Percentiles rank a stretch among this genome's conserved stretches.
Conservation (phyloP, 2,888 invertebrate genomes). For the Asteroscopus sphinx region DNA sequence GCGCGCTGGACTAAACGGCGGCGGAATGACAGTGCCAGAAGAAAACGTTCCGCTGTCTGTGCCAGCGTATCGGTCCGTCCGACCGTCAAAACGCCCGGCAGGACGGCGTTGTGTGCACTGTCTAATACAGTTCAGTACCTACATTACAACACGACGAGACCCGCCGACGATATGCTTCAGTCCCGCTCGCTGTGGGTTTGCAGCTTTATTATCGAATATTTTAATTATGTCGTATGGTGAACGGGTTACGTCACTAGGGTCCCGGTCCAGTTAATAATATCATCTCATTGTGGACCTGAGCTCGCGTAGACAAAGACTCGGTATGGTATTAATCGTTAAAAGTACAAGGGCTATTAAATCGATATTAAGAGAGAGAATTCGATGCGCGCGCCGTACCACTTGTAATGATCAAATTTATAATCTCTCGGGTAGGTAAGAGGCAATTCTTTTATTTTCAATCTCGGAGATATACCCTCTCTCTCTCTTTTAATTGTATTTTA, state of each 20-base stretch:
- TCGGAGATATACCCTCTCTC: conserved; percentile 83
- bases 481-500: conserved; percentile 90
- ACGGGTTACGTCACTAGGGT: conserved; percentile 31
- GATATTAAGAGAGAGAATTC: conserved; percentile 84
- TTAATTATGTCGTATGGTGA: conserved; percentile 57
- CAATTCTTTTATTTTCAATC: conserved; percentile 85
- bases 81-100: no score
- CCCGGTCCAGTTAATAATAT: conserved; percentile 66
- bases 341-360: conserved; percentile 82
- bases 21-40: no score
- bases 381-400: conserved; percentile 84
- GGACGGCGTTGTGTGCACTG: no score
- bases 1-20: no score
- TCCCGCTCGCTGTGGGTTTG: no score
- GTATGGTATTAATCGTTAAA: conserved; percentile 80
- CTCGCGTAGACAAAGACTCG: conserved; percentile 74
- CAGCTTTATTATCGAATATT: conserved; percentile 60
- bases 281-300: conserved; percentile 59
- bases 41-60: no score
- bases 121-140: no score
- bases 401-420: conserved; percentile 89
- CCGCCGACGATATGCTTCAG: no score
- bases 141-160: no score
- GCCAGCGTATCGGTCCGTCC: no score
- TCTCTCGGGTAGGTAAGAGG: conserved; percentile 86